A percentile compares a stretch with the other conserved stretches of the same genome.
Evolutionary conservation across 2,113 vertebrate species (phyloP).

Genomic region (Cottus gobio): DNA sequence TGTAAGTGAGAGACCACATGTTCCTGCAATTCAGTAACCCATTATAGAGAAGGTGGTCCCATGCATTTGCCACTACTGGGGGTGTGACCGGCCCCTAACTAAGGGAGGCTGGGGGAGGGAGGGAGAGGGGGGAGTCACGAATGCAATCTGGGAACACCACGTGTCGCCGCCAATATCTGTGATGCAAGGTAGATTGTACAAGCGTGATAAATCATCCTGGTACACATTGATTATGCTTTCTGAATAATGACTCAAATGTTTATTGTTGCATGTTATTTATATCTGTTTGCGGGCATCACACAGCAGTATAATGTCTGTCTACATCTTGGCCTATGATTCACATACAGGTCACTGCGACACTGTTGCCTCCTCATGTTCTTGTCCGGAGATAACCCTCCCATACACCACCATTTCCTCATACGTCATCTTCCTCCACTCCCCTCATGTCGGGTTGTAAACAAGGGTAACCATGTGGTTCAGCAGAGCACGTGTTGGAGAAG

Average conservation of each 20-base stretch:
- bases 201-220: background rate
- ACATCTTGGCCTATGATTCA: background rate
- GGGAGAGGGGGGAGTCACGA: background rate
- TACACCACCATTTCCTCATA: slow-evolving; percentile 64
- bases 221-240: background rate
- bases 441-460: slow-evolving; percentile 74
- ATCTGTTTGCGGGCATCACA: too few species aligned
- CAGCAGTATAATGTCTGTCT: background rate
- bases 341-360: slow-evolving; percentile 75
- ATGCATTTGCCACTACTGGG: slow-evolving; percentile 29
- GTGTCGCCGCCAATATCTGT: slow-evolving; percentile 37
- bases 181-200: background rate
- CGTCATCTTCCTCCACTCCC: slow-evolving; percentile 61
- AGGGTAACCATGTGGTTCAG: slow-evolving; percentile 65
- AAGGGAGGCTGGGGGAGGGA: background rate
- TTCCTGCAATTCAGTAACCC: slow-evolving; percentile 43
- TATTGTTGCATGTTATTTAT: background rate
- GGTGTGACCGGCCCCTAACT: slow-evolving; percentile 49
- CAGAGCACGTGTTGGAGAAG: slow-evolving; percentile 57
- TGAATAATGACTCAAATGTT: background rate
- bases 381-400: slow-evolving; percentile 58
- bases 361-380: slow-evolving; percentile 61
- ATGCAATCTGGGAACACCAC: slow-evolving; percentile 36
- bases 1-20: slow-evolving; percentile 32
- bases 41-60: slow-evolving; percentile 55